Percentiles rank a stretch among this genome's conserved stretches.
These are phyloP conservation scores for Muraenolepis orangiensis DNA, from an alignment of 2,797 vertebrate genomes.

Conservation along the genomic window DNA sequence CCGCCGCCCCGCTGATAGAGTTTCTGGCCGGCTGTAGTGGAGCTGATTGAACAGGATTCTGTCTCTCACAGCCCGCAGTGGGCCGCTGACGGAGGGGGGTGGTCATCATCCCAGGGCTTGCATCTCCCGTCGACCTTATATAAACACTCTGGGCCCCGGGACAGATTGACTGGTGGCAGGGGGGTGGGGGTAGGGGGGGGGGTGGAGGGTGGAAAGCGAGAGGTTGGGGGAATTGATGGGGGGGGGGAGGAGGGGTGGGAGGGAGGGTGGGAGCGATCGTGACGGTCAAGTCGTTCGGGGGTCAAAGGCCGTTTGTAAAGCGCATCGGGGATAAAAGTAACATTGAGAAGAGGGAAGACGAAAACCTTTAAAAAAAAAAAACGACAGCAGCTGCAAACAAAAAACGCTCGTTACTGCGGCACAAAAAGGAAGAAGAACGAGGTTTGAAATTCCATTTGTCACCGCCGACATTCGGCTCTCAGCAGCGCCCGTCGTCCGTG, in stretches of 20 bases:
- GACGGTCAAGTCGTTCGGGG: slow-evolving; percentile 44
- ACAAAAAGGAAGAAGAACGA: slow-evolving; percentile 33
- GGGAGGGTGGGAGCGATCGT: slow-evolving; percentile 47
- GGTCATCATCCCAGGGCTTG: slow-evolving; percentile 44
- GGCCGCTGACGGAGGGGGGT: slow-evolving; percentile 47
- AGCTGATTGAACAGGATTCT: not conserved
- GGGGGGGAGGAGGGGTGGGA: slow-evolving; percentile 24
- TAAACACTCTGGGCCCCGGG: slow-evolving; percentile 38
- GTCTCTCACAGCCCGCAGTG: not conserved
- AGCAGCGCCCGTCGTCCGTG: slow-evolving; percentile 23
- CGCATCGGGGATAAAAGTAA: slow-evolving; percentile 43
- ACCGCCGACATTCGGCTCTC: slow-evolving; percentile 60
- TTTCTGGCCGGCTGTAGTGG: not conserved
- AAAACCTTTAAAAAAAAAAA: too few relatives aligned
- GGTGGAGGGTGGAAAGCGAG: too few relatives aligned
- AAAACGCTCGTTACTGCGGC: slow-evolving; percentile 38
- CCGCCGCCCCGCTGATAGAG: slow-evolving; percentile 12
- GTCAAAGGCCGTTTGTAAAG: slow-evolving; percentile 25
- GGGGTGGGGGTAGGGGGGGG: too few relatives aligned
- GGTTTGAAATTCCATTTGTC: slow-evolving; percentile 65
- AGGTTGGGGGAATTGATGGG: not conserved
- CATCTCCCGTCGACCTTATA: slow-evolving; percentile 55
- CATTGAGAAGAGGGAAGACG: slow-evolving; percentile 41
- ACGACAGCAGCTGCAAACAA: slow-evolving; percentile 24
- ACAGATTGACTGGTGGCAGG: not conserved